Evolutionary conservation across 2,888 invertebrate species (phyloP).

Genomic region (Volucella inflata): DNA sequence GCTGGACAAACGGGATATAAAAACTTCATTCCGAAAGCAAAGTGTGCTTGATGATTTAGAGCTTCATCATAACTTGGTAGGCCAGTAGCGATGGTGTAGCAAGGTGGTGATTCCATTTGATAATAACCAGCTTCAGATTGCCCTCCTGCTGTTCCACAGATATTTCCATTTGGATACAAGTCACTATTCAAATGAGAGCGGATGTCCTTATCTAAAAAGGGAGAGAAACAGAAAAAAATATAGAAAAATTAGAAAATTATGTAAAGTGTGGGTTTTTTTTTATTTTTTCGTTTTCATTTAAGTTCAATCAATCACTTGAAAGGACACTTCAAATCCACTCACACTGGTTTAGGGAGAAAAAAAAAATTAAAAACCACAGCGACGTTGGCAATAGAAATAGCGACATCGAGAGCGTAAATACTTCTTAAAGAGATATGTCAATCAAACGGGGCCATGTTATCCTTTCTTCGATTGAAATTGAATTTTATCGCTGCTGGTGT

Average conservation of each 20-base stretch:
- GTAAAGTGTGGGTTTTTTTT: constrained; percentile 35
- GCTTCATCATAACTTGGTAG: constrained; percentile 87
- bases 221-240: constrained; percentile 49
- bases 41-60: constrained; percentile 84
- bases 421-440: constrained; percentile 67
- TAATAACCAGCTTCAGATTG: constrained; percentile 80
- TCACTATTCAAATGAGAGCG: constrained; percentile 81
- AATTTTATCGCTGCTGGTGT: constrained; percentile 71
- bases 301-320: constrained; percentile 64
- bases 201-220: constrained; percentile 82
- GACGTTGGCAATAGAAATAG: too few relatives aligned
- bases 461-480: constrained; percentile 74
- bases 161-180: constrained; percentile 72
- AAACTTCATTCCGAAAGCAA: constrained; percentile 81
- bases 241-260: constrained; percentile 72
- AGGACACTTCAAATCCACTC: constrained; percentile 72
- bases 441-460: constrained; percentile 70
- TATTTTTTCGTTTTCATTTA: constrained; percentile 23
- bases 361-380: background rate
- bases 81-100: constrained; percentile 87
- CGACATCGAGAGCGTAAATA: constrained; percentile 5
- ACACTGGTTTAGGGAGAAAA: constrained; percentile 23
- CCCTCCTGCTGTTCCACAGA: constrained; percentile 65
- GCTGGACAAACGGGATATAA: constrained; percentile 82
- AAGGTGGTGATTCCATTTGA: constrained; percentile 85